Conservation (phyloP, 2,888 invertebrate species). For the Cosmia trapezina region DNA sequence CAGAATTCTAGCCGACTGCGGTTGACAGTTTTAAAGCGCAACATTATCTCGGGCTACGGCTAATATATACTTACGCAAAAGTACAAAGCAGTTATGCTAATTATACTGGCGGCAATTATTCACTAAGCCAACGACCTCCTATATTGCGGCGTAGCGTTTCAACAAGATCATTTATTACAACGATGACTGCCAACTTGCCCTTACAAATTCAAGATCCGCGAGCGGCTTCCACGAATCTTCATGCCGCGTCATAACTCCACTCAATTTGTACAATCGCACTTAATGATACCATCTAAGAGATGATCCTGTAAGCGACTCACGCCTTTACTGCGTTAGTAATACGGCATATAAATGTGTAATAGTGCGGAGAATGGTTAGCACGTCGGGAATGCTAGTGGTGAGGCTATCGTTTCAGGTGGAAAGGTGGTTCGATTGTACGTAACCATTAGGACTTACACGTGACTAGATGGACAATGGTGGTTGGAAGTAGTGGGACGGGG, state of each 20-base stretch:
- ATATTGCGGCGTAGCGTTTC: constrained; percentile 58
- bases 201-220: constrained; percentile 65
- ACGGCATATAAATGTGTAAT: constrained; percentile 66
- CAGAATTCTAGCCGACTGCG: constrained; percentile 56
- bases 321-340: constrained; percentile 62
- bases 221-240: constrained; percentile 63
- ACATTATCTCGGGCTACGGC: constrained; percentile 53
- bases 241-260: constrained; percentile 73
- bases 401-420: constrained; percentile 59
- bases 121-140: constrained; percentile 62
- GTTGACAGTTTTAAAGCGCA: constrained; percentile 71
- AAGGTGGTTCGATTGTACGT: constrained; percentile 61
- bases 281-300: constrained; percentile 68
- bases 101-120: constrained; percentile 61
- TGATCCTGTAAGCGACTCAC: constrained; percentile 62
- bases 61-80: constrained; percentile 56
- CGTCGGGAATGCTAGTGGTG: constrained; percentile 48
- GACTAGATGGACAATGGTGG: constrained; percentile 56
- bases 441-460: constrained; percentile 62
- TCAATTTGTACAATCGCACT: constrained; percentile 73
- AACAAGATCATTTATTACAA: constrained; percentile 68
- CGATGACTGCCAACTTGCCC: constrained; percentile 65
- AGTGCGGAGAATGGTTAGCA: constrained; percentile 46
- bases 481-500: constrained; percentile 6
- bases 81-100: constrained; percentile 66